Conservation (phyloP, 2,797 vertebrate genomes). For the Acridotheres tristis region DNA sequence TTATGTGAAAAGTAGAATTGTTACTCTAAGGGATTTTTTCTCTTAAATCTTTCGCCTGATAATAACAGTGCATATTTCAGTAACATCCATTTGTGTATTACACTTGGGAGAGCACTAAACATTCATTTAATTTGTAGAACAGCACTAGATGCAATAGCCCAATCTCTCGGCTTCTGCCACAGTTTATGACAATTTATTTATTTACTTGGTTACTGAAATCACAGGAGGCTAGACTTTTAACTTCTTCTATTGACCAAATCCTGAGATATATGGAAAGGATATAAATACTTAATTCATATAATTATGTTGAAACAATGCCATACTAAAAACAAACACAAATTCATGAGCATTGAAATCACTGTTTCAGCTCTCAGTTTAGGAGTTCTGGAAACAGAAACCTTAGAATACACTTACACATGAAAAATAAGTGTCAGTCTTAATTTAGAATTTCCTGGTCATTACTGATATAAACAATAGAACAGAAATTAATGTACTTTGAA, state of each 20-base stretch:
- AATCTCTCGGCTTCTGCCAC: background rate
- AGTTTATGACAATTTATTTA: background rate
- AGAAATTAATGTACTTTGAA: background rate
- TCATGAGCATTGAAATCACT: background rate
- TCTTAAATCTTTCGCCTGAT: background rate
- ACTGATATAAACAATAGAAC: background rate
- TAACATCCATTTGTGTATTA: slow-evolving; percentile 2
- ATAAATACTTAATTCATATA: background rate
- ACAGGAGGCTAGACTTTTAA: background rate
- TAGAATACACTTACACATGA: background rate
- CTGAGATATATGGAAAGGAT: background rate
- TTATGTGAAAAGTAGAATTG: background rate
- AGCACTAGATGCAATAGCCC: background rate
- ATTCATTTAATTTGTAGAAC: slow-evolving; percentile 30
- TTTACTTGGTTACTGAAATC: background rate
- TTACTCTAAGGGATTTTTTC: background rate
- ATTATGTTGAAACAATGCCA: background rate
- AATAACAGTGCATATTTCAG: slow-evolving; percentile 9
- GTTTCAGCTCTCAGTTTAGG: background rate
- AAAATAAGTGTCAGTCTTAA: background rate
- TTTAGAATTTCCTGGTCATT: slow-evolving; percentile 1
- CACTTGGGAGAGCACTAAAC: slow-evolving; percentile 22
- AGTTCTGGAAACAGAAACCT: background rate
- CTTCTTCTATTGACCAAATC: background rate
- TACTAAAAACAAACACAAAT: background rate